A percentile compares a stretch with the other conserved stretches of the same genome.
Evolutionary conservation across 2,888 invertebrate species (phyloP).

Genomic region (Luffia ferchaultella): DNA sequence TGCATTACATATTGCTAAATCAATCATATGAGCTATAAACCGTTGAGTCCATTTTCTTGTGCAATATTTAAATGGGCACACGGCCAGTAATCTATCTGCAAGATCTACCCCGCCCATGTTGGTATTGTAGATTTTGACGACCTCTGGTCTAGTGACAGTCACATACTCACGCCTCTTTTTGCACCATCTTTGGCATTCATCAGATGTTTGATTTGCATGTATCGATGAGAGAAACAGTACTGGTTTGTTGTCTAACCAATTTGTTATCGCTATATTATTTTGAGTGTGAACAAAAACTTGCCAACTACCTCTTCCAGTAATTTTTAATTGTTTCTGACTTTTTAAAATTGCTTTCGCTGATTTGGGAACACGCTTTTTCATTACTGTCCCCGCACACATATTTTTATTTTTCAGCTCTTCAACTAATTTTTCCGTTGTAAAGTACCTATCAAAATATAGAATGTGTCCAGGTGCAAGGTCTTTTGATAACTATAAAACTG

Average conservation of each 20-base stretch:
- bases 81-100: conserved; percentile 12
- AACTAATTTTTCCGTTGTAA: conserved; percentile 5
- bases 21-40: conserved; percentile 15
- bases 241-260: conserved; percentile 13
- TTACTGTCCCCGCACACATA: background rate
- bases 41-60: conserved; percentile 15
- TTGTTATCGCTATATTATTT: conserved; percentile 9
- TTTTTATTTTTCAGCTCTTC: conserved; percentile 9
- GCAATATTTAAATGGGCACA: conserved; percentile 8
- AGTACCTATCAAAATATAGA: conserved; percentile 2
- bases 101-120: conserved; percentile 16
- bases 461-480: conserved; percentile 2
- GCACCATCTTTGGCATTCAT: conserved; percentile 12
- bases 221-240: conserved; percentile 11
- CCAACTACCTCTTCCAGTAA: conserved; percentile 8
- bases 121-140: conserved; percentile 11
- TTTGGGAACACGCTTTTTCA: conserved; percentile 3
- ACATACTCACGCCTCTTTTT: conserved; percentile 8
- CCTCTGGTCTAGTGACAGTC: conserved; percentile 10
- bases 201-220: conserved; percentile 3
- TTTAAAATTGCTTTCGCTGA: conserved; percentile 1
- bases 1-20: conserved; percentile 13
- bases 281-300: conserved; percentile 11
- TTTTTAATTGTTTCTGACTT: conserved; percentile 2
- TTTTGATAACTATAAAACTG: conserved; percentile 2